These are phyloP conservation scores for Lampris megalopsis DNA, from an alignment of 2,113 vertebrate species.

Conservation along the genomic window DNA sequence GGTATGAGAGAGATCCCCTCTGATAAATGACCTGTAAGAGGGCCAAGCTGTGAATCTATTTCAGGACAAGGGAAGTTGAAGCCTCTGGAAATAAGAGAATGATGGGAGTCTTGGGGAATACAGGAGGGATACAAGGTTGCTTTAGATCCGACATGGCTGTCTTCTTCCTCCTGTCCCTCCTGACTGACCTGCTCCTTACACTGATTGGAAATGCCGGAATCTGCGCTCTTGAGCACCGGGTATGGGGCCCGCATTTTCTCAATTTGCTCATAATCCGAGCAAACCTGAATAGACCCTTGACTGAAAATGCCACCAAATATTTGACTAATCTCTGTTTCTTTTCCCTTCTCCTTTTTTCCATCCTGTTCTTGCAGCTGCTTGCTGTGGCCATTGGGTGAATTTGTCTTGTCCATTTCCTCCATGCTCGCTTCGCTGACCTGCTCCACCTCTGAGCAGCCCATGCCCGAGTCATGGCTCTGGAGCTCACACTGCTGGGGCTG, in stretches of 20 bases:
- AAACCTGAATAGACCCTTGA: constrained; percentile 47
- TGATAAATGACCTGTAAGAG: background rate
- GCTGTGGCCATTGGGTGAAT: background rate
- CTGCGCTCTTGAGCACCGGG: constrained; percentile 50
- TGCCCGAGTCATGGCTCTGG: constrained; percentile 70
- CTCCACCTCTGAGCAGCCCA: constrained; percentile 46
- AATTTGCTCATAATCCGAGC: constrained; percentile 56
- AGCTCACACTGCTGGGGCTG: constrained; percentile 29
- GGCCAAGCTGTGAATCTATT: background rate
- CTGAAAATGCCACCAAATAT: constrained; percentile 9
- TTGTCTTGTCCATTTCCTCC: constrained; percentile 46
- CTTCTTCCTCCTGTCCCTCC: constrained; percentile 38
- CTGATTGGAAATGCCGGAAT: constrained; percentile 52
- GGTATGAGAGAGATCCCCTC: background rate
- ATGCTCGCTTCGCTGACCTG: constrained; percentile 67
- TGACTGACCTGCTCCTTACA: constrained; percentile 35
- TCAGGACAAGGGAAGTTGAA: background rate
- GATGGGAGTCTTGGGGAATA: background rate
- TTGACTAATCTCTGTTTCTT: constrained; percentile 5
- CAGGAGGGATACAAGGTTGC: background rate
- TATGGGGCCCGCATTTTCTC: constrained; percentile 9
- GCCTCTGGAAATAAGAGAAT: background rate
- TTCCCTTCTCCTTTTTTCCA: background rate
- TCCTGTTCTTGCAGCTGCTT: background rate
- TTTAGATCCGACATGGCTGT: background rate